Percentiles rank a stretch among this genome's conserved stretches.
Evolutionary conservation across 92 coral and sea anemone genomes (phyloP).

Genomic region (Palythoa heliodiscus): DNA sequence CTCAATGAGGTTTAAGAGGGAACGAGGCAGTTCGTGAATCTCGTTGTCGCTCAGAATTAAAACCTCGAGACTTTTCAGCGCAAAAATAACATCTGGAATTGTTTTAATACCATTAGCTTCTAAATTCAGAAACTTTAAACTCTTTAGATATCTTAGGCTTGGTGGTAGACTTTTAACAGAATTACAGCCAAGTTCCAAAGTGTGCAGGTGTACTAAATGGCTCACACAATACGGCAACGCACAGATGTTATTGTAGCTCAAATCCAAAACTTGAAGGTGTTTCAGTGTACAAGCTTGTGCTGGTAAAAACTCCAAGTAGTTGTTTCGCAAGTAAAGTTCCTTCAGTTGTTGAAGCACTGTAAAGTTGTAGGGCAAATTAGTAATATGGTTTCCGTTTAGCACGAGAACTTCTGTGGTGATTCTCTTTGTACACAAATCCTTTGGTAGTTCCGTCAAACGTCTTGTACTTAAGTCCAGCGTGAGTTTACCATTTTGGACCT

Average conservation of each 20-base stretch:
- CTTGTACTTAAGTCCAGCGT: constrained; percentile 69
- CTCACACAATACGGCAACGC: constrained; percentile 76
- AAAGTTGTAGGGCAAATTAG: constrained; percentile 75
- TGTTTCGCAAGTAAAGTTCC: constrained; percentile 75
- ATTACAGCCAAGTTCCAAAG: constrained; percentile 65
- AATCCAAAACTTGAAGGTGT: constrained; percentile 73
- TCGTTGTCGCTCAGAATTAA: constrained; percentile 82
- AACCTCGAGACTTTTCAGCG: constrained; percentile 62
- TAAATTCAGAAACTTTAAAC: constrained; percentile 61
- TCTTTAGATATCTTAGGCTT: constrained; percentile 62
- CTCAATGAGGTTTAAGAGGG: constrained; percentile 43
- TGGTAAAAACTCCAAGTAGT: constrained; percentile 76
- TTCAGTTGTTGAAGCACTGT: constrained; percentile 66
- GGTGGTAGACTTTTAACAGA: constrained; percentile 59
- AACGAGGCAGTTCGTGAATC: constrained; percentile 49
- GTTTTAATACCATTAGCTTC: constrained; percentile 65
- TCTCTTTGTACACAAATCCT: constrained; percentile 52
- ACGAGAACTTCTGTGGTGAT: constrained; percentile 57
- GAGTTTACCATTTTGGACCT: constrained; percentile 61
- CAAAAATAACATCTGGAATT: constrained; percentile 65
- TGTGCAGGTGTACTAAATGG: constrained; percentile 63
- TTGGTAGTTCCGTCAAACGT: constrained; percentile 66
- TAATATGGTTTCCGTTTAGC: constrained; percentile 72
- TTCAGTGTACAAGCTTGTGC: constrained; percentile 83
- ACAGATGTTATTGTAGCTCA: constrained; percentile 66